These are phyloP conservation scores for Rachycentron canadum DNA, from an alignment of 2,797 vertebrate species.

Conservation along the genomic window DNA sequence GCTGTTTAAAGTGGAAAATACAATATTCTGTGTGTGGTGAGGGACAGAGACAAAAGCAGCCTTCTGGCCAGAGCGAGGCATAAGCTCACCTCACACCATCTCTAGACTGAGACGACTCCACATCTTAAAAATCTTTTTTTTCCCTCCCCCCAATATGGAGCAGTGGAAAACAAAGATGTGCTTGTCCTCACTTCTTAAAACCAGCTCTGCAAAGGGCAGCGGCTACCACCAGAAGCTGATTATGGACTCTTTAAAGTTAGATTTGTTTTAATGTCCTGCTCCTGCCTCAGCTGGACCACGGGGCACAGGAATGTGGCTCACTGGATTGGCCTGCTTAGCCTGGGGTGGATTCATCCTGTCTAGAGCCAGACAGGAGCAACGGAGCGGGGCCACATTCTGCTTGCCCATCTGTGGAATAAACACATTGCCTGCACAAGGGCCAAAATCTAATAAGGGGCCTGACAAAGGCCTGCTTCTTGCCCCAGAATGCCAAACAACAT, in stretches of 20 bases:
- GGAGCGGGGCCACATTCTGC: conserved; percentile 64
- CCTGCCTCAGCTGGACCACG: conserved; percentile 76
- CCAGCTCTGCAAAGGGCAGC: conserved; percentile 71
- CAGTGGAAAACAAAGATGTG: conserved; percentile 80
- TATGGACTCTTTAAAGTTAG: conserved; percentile 83
- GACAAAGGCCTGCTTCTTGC: conserved; percentile 84
- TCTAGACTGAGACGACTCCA: conserved; percentile 62
- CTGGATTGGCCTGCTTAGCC: conserved; percentile 71
- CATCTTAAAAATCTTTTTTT: conserved; percentile 42
- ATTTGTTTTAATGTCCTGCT: conserved; percentile 84
- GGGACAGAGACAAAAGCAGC: conserved; percentile 63
- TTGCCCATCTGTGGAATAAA: conserved; percentile 66
- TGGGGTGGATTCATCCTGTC: conserved; percentile 67
- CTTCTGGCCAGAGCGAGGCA: conserved; percentile 42
- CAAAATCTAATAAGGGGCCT: conserved; percentile 84
- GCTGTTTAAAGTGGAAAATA: conserved; percentile 72
- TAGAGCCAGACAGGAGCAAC: conserved; percentile 56
- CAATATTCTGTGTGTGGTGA: conserved; percentile 56
- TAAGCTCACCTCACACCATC: conserved; percentile 73
- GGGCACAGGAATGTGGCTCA: conserved; percentile 78
- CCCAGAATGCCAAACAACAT: conserved; percentile 83
- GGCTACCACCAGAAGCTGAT: conserved; percentile 81
- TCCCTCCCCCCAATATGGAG: conserved; percentile 17
- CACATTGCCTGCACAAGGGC: conserved; percentile 57
- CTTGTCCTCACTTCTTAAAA: conserved; percentile 76